Base-by-base conservation (phyloP, 2,797 vertebrate genomes). In the Poeciliopsis presidionis region DNA sequence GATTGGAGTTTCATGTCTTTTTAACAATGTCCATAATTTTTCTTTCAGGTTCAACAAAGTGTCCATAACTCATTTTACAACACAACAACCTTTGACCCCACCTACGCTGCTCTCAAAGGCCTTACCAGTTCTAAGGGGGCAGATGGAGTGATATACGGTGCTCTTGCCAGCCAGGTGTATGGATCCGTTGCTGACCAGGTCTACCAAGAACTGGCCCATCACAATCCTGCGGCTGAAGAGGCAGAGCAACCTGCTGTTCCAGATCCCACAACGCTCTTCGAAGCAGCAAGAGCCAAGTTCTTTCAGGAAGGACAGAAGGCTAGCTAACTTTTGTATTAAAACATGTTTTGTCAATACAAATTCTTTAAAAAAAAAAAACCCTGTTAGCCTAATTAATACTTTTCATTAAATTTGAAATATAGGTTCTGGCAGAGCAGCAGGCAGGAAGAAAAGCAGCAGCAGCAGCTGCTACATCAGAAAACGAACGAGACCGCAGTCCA, bases 1-100 rank as follows among this genome's bases (percentile, higher is more conserved):
- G 0, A 1, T 57, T 69, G 28, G 5, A 72, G 73, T 72, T 4
- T n/a, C 2, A 2, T n/a, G 30, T 28, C 20, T n/a, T 46, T n/a
- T 25, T 55, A 76, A 73, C 9, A 47, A 36, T 49, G 2, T 28
- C 30, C 55, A 18, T 18, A 3, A 85, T 74, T 81, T 1, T 57
- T 74, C 80, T 69, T 83, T 39, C 82, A 95, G 94, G 94, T 96
- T 85, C 96, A 96, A 85, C 96, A 96, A 90, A 95, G 96, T 78
- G 95, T 96, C 76, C 96, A 96, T 81, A 96, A 96, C 83, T 96
- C 96, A 1, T 95, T 96, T 86, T 96, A 96, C 86, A 96, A 95
- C 86, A 96, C 95, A 57, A 95, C 95, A 28, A 92, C 94, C 43
- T 95, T 93, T 84, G 95, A 96, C 82, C 95, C 95, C 9, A 96